A percentile compares a stretch with the other conserved stretches of the same genome.
These are phyloP conservation scores for Zaprionus nigranus DNA, from an alignment of 1,140 invertebrate genomes.

Conservation along the genomic window DNA sequence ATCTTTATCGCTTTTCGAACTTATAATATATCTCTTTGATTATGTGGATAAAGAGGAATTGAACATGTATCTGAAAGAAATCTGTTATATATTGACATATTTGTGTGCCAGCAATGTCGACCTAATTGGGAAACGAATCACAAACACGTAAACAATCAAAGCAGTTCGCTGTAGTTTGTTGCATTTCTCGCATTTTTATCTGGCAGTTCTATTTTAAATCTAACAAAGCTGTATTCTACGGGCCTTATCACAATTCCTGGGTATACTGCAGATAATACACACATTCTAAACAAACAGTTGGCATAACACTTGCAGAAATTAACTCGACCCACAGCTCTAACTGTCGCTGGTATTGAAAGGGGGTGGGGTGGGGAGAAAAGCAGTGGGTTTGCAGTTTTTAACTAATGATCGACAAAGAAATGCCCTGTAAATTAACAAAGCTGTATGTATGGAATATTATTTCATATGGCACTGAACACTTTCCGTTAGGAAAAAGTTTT, in stretches of 20 bases:
- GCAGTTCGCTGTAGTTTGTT: not conserved
- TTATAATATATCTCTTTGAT: conserved; percentile 5
- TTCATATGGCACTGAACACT: not conserved
- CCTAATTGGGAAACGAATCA: not conserved
- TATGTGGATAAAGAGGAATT: not conserved
- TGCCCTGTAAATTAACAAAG: not conserved
- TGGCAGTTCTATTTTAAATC: conserved; percentile 15
- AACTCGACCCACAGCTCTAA: not conserved
- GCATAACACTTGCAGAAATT: conserved; percentile 20
- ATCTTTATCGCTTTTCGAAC: conserved; percentile 1
- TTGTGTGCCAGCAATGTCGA: not conserved
- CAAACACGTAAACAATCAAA: not conserved
- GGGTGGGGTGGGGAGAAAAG: not conserved
- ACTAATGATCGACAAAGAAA: not conserved
- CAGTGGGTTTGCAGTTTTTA: not conserved
- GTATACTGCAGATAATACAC: conserved; percentile 35
- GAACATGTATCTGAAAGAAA: conserved; percentile 6
- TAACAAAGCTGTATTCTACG: conserved; percentile 29
- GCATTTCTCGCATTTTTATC: conserved; percentile 3
- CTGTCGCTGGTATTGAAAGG: not conserved
- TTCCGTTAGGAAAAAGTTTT: conserved; percentile 1
- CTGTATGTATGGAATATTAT: not conserved
- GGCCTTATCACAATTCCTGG: conserved; percentile 14
- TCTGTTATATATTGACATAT: not conserved
- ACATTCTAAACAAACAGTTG: conserved; percentile 35